Base-by-base conservation (phyloP, 92 coral and sea anemone genomes). In the Muricea muricata region DNA sequence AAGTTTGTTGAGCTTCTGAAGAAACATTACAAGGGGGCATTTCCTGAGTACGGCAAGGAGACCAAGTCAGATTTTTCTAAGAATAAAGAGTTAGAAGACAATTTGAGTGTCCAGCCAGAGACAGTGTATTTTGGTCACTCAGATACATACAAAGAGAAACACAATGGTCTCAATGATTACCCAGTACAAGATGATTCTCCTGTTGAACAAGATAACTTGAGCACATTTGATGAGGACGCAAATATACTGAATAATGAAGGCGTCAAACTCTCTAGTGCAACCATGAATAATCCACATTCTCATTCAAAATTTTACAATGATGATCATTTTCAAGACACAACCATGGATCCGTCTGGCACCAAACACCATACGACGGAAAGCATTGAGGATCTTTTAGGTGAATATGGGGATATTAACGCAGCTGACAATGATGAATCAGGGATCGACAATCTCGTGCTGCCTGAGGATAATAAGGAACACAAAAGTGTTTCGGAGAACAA, bases 31-130 rank as follows among this genome's bases (percentile, higher is more conserved):
- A 56, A 21, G 34, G 83, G 70, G 20, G 34, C 55, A 5, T 78
- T 78, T 21, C 83, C 83, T 35, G 83, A 78, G 55, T 78, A 78
- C 54, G 50, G 47, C 8, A 78, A 78, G 55, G 83, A 78, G 55
- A 78, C 71, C 8, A 39, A 78, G 56, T 39, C 71, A 8, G 71
- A 78, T 35, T 78, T 29, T 18, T 25, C 30, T 2, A 18, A 40
- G 45, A 78, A 78, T 30, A 33, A 33, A 40, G 83, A 78, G 35
- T 29, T 78, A 1, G 83, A 78, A 13, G 83, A 78, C 5, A 78
- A 78, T 25, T 20, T 78, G 29, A 39, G 65, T 26, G 32, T 23
- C 1, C 83, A 78, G 23, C 83, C 83, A 5, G 83, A 78, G 57
- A 56, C 83, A 34, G 83, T 33, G 32, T 57, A 31, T 14, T 34